These are phyloP conservation scores for Microplitis deprimator DNA, from an alignment of 2,888 invertebrate genomes.

Conservation along the genomic window DNA sequence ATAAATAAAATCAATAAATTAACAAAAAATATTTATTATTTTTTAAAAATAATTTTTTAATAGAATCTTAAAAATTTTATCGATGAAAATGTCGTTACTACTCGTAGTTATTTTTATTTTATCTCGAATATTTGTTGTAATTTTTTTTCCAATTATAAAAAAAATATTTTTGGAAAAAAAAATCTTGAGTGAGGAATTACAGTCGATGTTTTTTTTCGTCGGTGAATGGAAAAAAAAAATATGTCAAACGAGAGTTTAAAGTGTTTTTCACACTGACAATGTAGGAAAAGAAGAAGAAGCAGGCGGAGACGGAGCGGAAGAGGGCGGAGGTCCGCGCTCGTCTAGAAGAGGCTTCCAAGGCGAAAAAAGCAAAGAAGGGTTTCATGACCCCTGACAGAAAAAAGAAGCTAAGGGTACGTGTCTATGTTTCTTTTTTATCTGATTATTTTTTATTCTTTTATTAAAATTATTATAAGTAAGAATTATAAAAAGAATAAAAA, in stretches of 20 bases:
- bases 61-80: no score
- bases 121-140: not conserved
- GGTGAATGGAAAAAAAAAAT: constrained; percentile 28
- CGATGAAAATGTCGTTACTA: not conserved
- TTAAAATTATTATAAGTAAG: not conserved
- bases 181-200: constrained; percentile 16
- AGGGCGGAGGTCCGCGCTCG: constrained; percentile 99
- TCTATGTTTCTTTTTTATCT: constrained; percentile 23
- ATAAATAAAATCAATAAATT: no score
- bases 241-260: constrained; percentile 47
- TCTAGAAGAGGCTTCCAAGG: constrained; percentile 98
- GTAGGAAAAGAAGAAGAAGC: constrained; percentile 97
- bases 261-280: constrained; percentile 54
- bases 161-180: constrained; percentile 18
- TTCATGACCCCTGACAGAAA: constrained; percentile 99
- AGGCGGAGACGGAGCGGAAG: constrained; percentile 98
- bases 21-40: no score
- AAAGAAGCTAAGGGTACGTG: constrained; percentile 96
- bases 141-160: constrained; percentile 23
- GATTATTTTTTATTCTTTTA: constrained; percentile 19
- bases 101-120: constrained; percentile 11
- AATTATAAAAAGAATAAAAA: not conserved
- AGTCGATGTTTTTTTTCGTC: constrained; percentile 33
- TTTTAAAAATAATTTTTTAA: no score
- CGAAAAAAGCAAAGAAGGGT: constrained; percentile 99